Evolutionary conservation across 2,113 vertebrate genomes (phyloP), one percentile per base, ranked within the genome.

Genomic region (Grallaria varia): DNA sequence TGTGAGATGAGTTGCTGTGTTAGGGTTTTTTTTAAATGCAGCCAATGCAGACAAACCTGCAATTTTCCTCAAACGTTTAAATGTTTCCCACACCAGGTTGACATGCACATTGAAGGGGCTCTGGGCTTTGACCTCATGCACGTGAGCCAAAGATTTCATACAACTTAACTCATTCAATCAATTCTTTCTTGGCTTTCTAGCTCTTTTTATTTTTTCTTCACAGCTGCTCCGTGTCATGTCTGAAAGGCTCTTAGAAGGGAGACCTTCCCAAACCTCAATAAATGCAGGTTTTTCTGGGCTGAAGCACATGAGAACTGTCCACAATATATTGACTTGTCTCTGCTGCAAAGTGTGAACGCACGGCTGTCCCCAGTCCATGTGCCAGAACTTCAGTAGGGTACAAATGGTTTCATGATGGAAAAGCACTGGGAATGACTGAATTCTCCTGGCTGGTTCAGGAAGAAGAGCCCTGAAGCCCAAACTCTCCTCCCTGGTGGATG

Each of bases 321-420:
- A 37, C 15, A 24, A 23, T 7, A 5, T 15, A 33, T 21, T 3
- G 7, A 37, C 23, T 40, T 83, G n/a, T 30, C 14, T 40, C 28
- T 45, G 8, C 37, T 69, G 30, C 35, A 44, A 33, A 55, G 24
- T 13, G 23, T 30, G 42, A 58, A 4, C 28, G 24, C 6, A 14
- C 8, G 40, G 25, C 0, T 40, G 58, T 60, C 30, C 27, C 35
- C 21, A 58, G 0, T 1, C 24, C 33, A 56, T 56, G 33, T 6
- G 23, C 40, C 50, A 78, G 60, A 58, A 37, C 9, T 81, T 80
- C 3, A 47, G 30, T 17, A 23, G 18, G 23, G 21, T 71, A 30
- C n/a, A 81, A 40, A 81, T 16, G 14, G 9, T 66, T 91, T 30
- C 1, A 2, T 13, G 60, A 16, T 12, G 33, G 60, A 56, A 84